These are phyloP conservation scores for Tapera naevia DNA, from an alignment of 2,797 vertebrate genomes.

Conservation along the genomic window DNA sequence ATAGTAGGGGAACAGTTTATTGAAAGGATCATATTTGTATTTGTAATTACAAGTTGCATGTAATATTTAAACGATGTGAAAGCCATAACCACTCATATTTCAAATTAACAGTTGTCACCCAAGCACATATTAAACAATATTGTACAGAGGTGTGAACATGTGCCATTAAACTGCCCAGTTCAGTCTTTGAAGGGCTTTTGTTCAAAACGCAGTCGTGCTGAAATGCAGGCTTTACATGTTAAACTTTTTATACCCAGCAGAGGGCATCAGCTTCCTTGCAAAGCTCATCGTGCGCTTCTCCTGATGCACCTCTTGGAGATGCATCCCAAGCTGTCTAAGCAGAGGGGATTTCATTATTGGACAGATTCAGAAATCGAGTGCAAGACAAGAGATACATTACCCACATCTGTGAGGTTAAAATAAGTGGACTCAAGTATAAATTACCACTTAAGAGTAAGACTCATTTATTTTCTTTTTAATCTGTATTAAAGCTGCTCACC, in stretches of 20 bases:
- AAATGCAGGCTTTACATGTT: rapidly evolving
- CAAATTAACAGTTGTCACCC: not conserved
- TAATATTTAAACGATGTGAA: not conserved
- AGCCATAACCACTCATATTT: not conserved
- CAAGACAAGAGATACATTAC: not conserved
- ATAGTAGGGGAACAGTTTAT: not conserved
- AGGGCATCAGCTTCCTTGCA: conserved; percentile 51
- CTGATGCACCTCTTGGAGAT: rapidly evolving
- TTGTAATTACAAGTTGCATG: not conserved
- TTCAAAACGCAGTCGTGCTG: not conserved
- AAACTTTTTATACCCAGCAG: conserved; percentile 13
- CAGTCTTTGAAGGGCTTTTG: not conserved
- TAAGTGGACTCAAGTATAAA: not conserved
- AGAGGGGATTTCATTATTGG: not conserved
- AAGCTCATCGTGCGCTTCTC: not conserved
- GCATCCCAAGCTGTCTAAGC: rapidly evolving
- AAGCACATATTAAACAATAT: not conserved
- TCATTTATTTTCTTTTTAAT: not conserved
- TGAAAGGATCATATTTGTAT: not conserved
- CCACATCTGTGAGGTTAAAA: not conserved
- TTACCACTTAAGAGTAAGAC: not conserved
- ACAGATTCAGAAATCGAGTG: not conserved
- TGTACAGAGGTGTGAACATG: not conserved
- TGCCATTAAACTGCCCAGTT: not conserved
- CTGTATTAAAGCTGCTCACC: not conserved